Evolutionary conservation across 2,888 invertebrate genomes (phyloP), one percentile per base, ranked within the genome.

Genomic region (Heteromurus nitidus): DNA sequence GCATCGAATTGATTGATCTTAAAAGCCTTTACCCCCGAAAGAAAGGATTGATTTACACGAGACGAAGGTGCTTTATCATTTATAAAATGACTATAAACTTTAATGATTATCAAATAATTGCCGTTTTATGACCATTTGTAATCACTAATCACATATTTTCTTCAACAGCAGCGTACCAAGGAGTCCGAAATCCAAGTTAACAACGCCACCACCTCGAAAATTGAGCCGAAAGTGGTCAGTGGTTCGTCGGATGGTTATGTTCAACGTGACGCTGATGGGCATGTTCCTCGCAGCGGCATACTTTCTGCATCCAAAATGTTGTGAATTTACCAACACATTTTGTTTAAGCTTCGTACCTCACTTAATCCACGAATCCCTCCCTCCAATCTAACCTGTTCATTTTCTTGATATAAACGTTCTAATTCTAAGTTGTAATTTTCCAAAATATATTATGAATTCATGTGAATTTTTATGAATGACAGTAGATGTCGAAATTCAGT

Each of bases 301-400:
- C 73, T 85, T 86, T 60, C 82, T 87, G 22, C 84, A 86, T 24
- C 87, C 87, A 31, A 84, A 82, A 65, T 87, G 87, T 80, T 87
- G 87, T 74, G 87, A 87, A 82, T 86, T 80, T 62, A 76, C 85
- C 64, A 87, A 87, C 77, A 86, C 87, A 55, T 87, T 86, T 80
- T 85, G 86, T 65, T 86, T 86, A 82, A 85, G 85, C 74, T 73
- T 87, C 24, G 86, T 86, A 42, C 87, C 87, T 60, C 85, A 85
- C 50, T 64, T 87, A 26, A 86, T 85, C 31, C 87, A 87, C 55
- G 87, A 87, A 53, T 74, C 82, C 62, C 84, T 86, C 31, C 87
- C 87, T 44, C 86, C 85, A 22, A 87, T 87, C 55, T 86, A 84
- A 81, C n/a, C 5, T 24, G 3, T 60, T 24, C 24, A 11, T 9